Evolutionary conservation across 2,888 invertebrate genomes (phyloP).

Genomic region (Meiosimyza platycephala): DNA sequence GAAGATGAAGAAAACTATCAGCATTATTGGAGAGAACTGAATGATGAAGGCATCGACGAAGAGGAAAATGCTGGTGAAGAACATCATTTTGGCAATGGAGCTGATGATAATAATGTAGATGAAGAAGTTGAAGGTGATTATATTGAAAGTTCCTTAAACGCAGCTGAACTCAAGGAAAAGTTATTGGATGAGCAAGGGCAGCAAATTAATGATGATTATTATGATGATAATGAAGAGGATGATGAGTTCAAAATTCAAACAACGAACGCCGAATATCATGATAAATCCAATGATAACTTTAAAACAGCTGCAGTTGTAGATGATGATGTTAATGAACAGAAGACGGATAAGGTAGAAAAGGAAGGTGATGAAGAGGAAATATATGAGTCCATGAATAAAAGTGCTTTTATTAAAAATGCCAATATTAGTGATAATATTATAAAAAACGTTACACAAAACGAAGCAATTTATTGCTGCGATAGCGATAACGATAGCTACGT

Average conservation of each 20-base stretch:
- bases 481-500: conserved; percentile 34
- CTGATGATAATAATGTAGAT: conserved; percentile 1
- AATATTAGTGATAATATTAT: conserved; percentile 37
- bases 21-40: conserved; percentile 55
- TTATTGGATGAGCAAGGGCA: conserved; percentile 10
- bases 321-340: conserved; percentile 21
- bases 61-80: conserved; percentile 23
- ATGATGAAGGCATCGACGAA: conserved; percentile 54
- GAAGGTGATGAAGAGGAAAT: conserved; percentile 18
- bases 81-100: neutral
- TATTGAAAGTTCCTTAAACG: conserved; percentile 35
- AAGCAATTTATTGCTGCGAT: conserved; percentile 37
- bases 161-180: conserved; percentile 27
- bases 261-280: conserved; percentile 29
- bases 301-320: conserved; percentile 7
- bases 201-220: conserved; percentile 22
- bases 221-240: conserved; percentile 23
- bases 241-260: conserved; percentile 9
- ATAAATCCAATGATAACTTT: conserved; percentile 14
- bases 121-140: conserved; percentile 30
- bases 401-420: conserved; percentile 34
- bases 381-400: conserved; percentile 25
- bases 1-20: conserved; percentile 46
- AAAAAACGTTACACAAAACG: conserved; percentile 25
- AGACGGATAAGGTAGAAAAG: conserved; percentile 5